Evolutionary conservation across 2,888 invertebrate species (phyloP).

Genomic region (Eulithis testata): DNA sequence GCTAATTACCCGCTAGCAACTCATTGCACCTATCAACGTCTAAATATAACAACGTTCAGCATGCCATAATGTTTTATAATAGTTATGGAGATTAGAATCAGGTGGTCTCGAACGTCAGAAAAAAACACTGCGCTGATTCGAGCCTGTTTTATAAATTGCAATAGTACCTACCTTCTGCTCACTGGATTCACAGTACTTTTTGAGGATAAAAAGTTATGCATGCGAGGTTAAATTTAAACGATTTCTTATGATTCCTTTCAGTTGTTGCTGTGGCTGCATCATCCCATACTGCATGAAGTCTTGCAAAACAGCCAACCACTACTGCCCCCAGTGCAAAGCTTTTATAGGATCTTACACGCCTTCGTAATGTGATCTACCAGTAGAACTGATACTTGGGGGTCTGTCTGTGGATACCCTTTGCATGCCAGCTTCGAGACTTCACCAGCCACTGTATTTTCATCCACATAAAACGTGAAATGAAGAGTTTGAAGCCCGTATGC

Average conservation of each 20-base stretch:
- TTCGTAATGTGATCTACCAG: constrained; percentile 64
- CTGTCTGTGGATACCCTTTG: background rate
- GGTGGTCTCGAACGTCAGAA: too few species aligned
- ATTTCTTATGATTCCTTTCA: constrained; percentile 45
- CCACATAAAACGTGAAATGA: background rate
- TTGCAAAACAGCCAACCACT: constrained; percentile 83
- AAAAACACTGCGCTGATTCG: too few species aligned
- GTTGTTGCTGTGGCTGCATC: constrained; percentile 78
- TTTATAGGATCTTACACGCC: constrained; percentile 73
- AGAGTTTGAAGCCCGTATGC: too few species aligned
- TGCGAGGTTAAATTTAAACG: too few species aligned
- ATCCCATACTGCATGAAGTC: constrained; percentile 80
- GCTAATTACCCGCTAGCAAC: constrained; percentile 11
- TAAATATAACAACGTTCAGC: constrained; percentile 4
- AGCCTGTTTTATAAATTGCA: too few species aligned
- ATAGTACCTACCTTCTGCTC: too few species aligned
- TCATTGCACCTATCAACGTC: constrained; percentile 8
- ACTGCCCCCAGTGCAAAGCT: constrained; percentile 78
- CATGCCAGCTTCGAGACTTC: background rate
- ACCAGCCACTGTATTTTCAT: background rate
- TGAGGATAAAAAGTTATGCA: too few species aligned
- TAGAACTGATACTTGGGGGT: background rate
- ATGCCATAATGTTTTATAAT: background rate
- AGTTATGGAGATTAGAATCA: too few species aligned
- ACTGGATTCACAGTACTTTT: too few species aligned